Evolutionary conservation across 2,888 invertebrate species (phyloP), one percentile per base, ranked within the genome.

Genomic region (Ophion slaviceki): DNA sequence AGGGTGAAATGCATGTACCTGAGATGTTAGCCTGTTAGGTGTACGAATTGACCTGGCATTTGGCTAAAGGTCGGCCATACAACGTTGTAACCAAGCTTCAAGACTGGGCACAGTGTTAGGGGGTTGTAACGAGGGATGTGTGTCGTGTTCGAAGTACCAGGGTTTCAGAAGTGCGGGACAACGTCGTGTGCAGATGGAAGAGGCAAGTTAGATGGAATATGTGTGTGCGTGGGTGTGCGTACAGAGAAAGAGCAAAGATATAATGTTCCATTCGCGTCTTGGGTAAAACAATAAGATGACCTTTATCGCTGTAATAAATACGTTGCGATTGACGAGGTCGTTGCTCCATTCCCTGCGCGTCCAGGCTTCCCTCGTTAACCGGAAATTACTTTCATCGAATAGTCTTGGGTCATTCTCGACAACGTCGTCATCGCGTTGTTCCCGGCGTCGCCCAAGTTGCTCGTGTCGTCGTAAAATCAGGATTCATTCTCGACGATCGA

Each of bases 201-300:
- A 61, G 53, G 45, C n/a, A 59, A 24, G 57, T 53, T 47, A 53
- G 45, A 24, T 57, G 17, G n/a, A 70, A 59, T 74, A 47, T 53
- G 45, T 47, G 24, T 40, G 68, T 59, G 28, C 20, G 74, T 62
- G 66, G 68, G 40, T 75, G 66, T 40, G n/a, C 78, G 40, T 36
- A 24, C 40, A 17, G 70, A 68, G 77, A 74, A 80, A 83, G 68
- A 57, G 62, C 75, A 80, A 71, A 76, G 72, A 53, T 57, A 70
- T 76, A 70, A 76, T 72, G 57, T 72, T 40, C 53, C n/a, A 61
- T 68, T 59, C 64, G 80, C 85, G 87, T 87, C 88, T 86, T 88
- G 81, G 80, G 75, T 82, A 85, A 88, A 91, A 92, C 92, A 92
- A 92, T 91, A 89, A 89, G 90, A 91, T 91, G 92, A 92, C 93